phyloP scores from a whole-genome alignment of 92 coral and sea anemone species.

The Phenganax stokvisi region DNA sequence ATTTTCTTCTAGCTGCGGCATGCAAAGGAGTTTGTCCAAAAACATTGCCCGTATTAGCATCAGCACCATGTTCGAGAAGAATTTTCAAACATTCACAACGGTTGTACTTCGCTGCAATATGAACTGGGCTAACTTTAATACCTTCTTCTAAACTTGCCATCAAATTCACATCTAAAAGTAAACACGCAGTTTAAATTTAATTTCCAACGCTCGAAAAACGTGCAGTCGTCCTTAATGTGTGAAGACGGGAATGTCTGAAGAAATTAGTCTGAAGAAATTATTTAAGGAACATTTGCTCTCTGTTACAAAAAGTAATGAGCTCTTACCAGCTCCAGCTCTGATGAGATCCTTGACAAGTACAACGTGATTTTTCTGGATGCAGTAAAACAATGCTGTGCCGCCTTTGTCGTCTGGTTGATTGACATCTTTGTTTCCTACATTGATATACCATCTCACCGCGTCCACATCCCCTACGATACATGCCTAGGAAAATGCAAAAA shows the following conservation, averaged over 20 bases:
- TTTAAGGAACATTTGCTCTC: too few relatives aligned
- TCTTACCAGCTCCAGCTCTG: constrained; percentile 25
- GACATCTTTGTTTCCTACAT: neutral
- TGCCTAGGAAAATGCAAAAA: constrained; percentile 11
- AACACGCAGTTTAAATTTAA: neutral
- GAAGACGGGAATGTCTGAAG: neutral
- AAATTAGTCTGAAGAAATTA: neutral
- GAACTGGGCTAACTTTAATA: neutral
- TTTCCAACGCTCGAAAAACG: too few relatives aligned
- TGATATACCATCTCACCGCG: constrained; percentile 34
- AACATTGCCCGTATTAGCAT: constrained; percentile 8
- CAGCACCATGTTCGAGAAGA: constrained; percentile 29
- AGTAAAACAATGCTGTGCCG: constrained; percentile 2
- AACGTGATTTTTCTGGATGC: constrained; percentile 25
- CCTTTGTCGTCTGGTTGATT: constrained; percentile 29
- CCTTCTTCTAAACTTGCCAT: constrained; percentile 29
- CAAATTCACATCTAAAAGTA: constrained; percentile 16
- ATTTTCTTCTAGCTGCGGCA: constrained; percentile 24
- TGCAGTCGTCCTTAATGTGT: too few relatives aligned
- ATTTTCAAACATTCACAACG: constrained; percentile 21
- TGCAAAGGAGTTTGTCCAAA: constrained; percentile 34
- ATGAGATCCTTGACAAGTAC: constrained; percentile 22
- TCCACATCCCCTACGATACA: constrained; percentile 26
- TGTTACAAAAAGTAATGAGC: neutral
- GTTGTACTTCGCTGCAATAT: constrained; percentile 32